Base-by-base conservation (phyloP, 2,888 invertebrate genomes). In the Drosophila borealis region DNA sequence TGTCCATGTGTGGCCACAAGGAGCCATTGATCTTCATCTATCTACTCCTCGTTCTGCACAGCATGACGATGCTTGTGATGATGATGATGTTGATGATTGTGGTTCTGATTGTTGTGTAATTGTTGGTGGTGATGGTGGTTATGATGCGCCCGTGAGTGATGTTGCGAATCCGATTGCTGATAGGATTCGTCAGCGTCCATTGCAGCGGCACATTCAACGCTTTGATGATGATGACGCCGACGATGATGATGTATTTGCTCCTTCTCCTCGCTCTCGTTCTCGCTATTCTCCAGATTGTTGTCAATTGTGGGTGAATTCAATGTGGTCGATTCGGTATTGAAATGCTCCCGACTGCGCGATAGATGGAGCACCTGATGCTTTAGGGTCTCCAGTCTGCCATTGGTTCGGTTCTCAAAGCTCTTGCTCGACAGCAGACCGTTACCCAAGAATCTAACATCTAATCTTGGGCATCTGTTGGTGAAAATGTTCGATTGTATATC, bases 361-460 rank as follows among this genome's bases (percentile, higher is more conserved):
- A 25, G 51, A 59, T 83, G 78, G 53, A 79, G 78, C 37, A 80
- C 65, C 57, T 76, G 65, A 21, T 39, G 49, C 45, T 70, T 61
- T 4, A 70, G 61, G 25, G 13, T 59, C 42, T 71, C 71, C 9
- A 53, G 49, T 10, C 9, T 57, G 39, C 68, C 29, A 39, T 48
- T 65, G 44, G 54, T 66, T 21, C 51, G 44, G 50, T 69, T 85
- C 51, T 74, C 79, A 21, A 86, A 78, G 70, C 80, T 79, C 61
- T 67, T 84, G 33, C 75, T 67, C 11, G 81, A 41, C 14, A 67
- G 45, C 80, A 44, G 69, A 34, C 81, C 86, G 53, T 86, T 86
- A 44, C 91, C 91, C 51, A 89, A 80, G 56, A 90, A 76, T 74
- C 81, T 88, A 0, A 92, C 75, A 61, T 92, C 92, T 91, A 92